Percentiles rank a stretch among this genome's conserved stretches.
These are phyloP conservation scores for Drosophila ironensis DNA, from an alignment of 1,140 invertebrate genomes.

Conservation along the genomic window DNA sequence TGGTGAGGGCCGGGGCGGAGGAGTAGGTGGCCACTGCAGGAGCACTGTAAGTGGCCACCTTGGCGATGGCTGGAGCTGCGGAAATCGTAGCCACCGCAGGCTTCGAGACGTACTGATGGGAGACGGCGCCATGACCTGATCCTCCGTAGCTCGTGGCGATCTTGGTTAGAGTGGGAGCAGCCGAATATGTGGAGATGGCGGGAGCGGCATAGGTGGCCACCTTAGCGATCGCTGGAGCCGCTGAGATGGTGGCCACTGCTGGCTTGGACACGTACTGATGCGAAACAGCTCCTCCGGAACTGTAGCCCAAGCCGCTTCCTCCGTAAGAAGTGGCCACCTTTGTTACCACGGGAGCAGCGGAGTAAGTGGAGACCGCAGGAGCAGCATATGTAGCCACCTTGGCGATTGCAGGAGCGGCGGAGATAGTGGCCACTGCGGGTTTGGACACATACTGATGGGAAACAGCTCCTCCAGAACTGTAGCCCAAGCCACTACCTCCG, in stretches of 20 bases:
- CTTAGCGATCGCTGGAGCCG: conserved; percentile 54
- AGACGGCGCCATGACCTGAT: conserved; percentile 13
- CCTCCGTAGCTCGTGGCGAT: conserved; percentile 21
- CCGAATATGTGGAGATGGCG: conserved; percentile 14
- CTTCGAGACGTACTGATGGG: conserved; percentile 48
- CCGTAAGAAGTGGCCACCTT: conserved; percentile 37
- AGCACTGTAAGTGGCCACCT: conserved; percentile 28
- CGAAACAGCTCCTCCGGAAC: conserved; percentile 43
- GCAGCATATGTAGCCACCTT: conserved; percentile 43
- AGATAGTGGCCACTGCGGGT: conserved; percentile 32
- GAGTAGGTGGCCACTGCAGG: conserved; percentile 21
- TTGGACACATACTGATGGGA: conserved; percentile 40
- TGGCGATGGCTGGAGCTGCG: background rate
- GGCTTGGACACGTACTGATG: conserved; percentile 59
- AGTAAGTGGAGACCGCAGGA: conserved; percentile 29
- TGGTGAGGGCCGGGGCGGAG: background rate
- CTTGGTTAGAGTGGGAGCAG: conserved; percentile 48
- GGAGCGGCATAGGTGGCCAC: conserved; percentile 52
- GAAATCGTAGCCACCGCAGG: conserved; percentile 44
- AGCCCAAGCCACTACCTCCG: background rate
- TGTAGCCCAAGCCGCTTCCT: conserved; percentile 15
- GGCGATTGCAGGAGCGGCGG: conserved; percentile 30
- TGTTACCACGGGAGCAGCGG: conserved; percentile 34
- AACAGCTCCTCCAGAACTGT: conserved; percentile 9
- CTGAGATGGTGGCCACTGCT: conserved; percentile 17